Conservation (phyloP, 2,113 vertebrate genomes). For the Anser cygnoides region DNA sequence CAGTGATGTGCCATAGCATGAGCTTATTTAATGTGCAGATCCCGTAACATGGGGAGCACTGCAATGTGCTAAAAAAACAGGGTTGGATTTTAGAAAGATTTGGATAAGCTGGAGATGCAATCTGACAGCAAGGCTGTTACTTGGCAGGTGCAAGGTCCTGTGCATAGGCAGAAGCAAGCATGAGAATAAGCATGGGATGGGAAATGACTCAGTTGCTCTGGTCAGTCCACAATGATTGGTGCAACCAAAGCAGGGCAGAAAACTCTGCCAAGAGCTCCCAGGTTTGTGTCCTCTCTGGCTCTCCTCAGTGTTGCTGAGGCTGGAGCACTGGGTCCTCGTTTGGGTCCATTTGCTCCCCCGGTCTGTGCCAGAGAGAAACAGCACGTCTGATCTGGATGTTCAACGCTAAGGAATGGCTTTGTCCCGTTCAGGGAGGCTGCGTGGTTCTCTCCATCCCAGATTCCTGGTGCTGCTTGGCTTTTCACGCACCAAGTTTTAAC, state of each 20-base stretch:
- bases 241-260: background rate
- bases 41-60: background rate
- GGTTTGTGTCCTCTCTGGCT: background rate
- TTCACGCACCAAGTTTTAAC: background rate
- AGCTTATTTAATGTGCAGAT: background rate
- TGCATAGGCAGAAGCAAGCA: background rate
- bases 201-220: background rate
- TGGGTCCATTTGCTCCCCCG: accelerated
- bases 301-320: background rate
- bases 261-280: background rate
- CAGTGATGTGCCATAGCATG: background rate
- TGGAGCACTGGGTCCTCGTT: background rate
- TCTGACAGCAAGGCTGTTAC: background rate
- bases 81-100: background rate
- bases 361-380: background rate
- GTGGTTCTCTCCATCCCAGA: background rate
- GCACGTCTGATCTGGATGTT: background rate
- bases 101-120: background rate
- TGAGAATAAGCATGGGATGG: background rate
- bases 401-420: background rate
- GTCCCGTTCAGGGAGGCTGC: background rate
- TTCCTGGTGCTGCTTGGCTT: background rate
- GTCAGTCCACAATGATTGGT: background rate
- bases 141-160: background rate
- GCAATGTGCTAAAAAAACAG: background rate